Base-by-base conservation (phyloP, 1,140 invertebrate genomes). In the Achroia grisella region DNA sequence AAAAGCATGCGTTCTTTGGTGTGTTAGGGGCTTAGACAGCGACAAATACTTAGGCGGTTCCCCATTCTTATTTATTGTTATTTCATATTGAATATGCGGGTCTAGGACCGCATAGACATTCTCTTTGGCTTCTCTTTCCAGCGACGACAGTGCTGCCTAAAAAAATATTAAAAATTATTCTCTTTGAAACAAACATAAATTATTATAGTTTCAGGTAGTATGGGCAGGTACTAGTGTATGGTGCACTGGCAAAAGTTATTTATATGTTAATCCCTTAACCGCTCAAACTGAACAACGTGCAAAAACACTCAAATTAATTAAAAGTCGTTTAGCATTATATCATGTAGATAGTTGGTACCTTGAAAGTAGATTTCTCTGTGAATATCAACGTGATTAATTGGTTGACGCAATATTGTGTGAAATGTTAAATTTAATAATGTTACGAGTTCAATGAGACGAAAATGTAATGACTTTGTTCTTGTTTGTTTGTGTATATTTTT, bases 31-130 rank as follows among this genome's bases (percentile, higher is more conserved):
- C 55, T 84, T 83, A 48, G 83, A 86, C 44, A 86, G 77, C 52
- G 83, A 83, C 68, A 87, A 73, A 65, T 85, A 75, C 42, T 83
- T 87, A 65, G 86, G 78, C 61, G 83, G 84, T 56, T 84, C 75
- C 52, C 86, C 86, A 57, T 73, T 67, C 48, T 86, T 83, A 62
- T 84, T 86, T 57, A 87, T 87, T 50, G 81, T 86, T 67, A 87
- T 71, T 56, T 86, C 86, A 62, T 87, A 87, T 63, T 87, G 83
- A 63, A 87, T 80, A 68, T 81, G 82, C 62, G 86, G 86, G 49
- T 86, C 84, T 61, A 85, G 47, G 42, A 86, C 71, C 71, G 86
- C 85, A 72, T 86, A 87, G 35, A 87, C 81, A 59, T 86, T 85
- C 66, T 87, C 86, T 80, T 86, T 87, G 75, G 79, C 77, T 83